Base-by-base conservation (phyloP, 2,888 invertebrate species). In the Drosophila mayaguana region DNA sequence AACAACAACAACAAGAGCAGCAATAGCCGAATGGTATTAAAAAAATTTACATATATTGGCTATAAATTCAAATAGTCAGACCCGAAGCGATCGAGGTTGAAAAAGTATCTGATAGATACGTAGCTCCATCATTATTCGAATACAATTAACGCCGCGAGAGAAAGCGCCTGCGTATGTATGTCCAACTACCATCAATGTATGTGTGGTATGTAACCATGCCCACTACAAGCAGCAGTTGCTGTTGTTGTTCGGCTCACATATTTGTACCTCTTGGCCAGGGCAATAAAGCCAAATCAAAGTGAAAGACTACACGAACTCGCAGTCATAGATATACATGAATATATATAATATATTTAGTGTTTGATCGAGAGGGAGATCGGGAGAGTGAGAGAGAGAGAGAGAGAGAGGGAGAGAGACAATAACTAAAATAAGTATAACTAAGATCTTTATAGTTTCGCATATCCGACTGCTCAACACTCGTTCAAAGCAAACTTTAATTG, bases 61-160 rank as follows among this genome's bases (percentile, higher is more conserved):
- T 82, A 88, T 90, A 87, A 88, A 88, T 88, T 87, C 82, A 89
- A 87, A 83, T 75, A 82, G 76, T 59, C 79, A 76, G 74, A 79
- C 71, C 60, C 28, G 48, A 63, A 60, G 45, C 50, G 46, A 34
- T 63, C 48, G 50, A 50, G 50, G 9, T 53, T 59, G 70, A 62
- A 70, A 62, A 75, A 64, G 72, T 78, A 80, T 80, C 72, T 69
- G 81, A 77, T 67, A 72, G 75, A 70, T 43, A 64, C 50, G 25
- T 62, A 74, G 71, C 83, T 71, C 78, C 78, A 76, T 78, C 80
- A 81, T 90, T 77, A 81, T 85, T 81, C 73, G 88, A 78, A 85
- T 83, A 90, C 88, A 90, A 88, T 88, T 89, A 89, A 84, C 78
- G 81, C 72, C 69, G 63, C 75, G 81, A 83, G 89, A 76, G 78